phyloP scores from a whole-genome alignment of 2,113 vertebrate genomes.

The Centropus bengalensis region DNA sequence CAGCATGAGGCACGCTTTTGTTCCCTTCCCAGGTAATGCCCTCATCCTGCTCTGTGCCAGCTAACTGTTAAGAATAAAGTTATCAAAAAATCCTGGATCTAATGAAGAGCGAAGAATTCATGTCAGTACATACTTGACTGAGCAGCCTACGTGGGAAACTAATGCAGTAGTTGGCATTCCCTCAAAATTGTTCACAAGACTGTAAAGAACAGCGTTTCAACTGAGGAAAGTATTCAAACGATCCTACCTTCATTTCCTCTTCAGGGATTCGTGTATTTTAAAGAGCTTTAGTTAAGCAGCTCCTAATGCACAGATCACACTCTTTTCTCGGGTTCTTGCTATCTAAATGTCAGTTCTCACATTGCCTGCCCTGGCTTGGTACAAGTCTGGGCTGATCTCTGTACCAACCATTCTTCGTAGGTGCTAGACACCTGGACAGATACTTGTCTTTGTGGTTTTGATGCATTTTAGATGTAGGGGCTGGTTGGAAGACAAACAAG shows the following conservation, averaged over 20 bases:
- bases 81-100: not conserved
- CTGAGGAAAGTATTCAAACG: not conserved
- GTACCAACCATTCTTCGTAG: not conserved
- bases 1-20: constrained; percentile 95
- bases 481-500: not conserved
- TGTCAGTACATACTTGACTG: not conserved
- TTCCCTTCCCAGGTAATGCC: constrained; percentile 89
- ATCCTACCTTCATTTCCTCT: not conserved
- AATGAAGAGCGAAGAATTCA: not conserved
- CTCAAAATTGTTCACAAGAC: not conserved
- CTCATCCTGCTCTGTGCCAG: not conserved
- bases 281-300: not conserved
- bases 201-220: not conserved
- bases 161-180: not conserved
- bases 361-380: not conserved
- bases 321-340: not conserved
- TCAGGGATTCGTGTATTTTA: not conserved
- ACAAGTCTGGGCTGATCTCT: not conserved
- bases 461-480: not conserved
- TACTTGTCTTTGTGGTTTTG: not conserved
- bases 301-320: not conserved
- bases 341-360: not conserved
- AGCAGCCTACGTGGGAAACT: not conserved
- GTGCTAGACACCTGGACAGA: not conserved
- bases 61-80: not conserved